Base-by-base conservation (phyloP, 1,140 invertebrate genomes). In the Temnothorax nylanderi region DNA sequence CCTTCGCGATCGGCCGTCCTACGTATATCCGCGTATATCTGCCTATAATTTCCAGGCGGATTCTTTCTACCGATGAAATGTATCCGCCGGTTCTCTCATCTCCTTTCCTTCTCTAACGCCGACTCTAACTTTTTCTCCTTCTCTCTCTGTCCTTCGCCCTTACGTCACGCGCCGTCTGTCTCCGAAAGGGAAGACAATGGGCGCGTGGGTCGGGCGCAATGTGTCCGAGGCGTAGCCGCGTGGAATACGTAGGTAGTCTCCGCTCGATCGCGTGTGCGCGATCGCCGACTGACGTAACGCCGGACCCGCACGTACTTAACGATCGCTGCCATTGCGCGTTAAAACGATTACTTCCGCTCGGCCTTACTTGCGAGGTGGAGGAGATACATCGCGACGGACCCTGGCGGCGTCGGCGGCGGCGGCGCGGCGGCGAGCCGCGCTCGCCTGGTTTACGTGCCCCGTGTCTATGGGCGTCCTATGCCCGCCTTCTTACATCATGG, bases 321-420 rank as follows among this genome's bases (percentile, higher is more conserved):
- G 88, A 91, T 92, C 91, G 92, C 87, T 91, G 90, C 90, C 91
- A 92, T 92, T 89, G 92, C 91, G 91, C 92, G 91, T 91, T 91
- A 93, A 94, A 94, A 93, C 93, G 92, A 94, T 94, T 94, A 94
- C 93, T 94, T 94, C 93, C 93, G 92, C 90, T 90, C 85, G 87
- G 71, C 78, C 81, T 80, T 87, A 51, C 69, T 82, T 58, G 81
- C 34, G 88, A 87, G 78, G 82, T 74, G 74, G 80, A 74, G 81
- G 49, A 86, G 71, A 90, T 77, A 87, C 72, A 78, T 89, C 78
- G 89, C 21, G 47, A 44, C 65, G 37, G 65, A 2, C 41, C 34
- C 26, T 76, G 87, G 8, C 71, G 56, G 49, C 16, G 34, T 10
- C 75, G 69, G 32, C 44, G 49, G 34, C 54, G 44, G 60, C 44